These are phyloP conservation scores for Thyatira batis DNA, from an alignment of 2,888 invertebrate genomes.

Conservation along the genomic window DNA sequence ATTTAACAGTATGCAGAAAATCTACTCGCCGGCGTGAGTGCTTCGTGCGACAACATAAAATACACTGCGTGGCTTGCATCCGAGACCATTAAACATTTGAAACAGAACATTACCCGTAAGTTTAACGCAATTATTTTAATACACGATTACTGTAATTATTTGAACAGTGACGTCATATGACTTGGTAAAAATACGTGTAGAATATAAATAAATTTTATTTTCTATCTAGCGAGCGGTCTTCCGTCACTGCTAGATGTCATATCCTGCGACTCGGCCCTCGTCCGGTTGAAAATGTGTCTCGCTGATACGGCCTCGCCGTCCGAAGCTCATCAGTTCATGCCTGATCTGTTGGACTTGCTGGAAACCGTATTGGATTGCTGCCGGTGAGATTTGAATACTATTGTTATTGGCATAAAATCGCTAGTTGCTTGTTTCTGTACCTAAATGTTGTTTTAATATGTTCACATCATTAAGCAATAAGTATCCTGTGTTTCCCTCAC, in stretches of 20 bases:
- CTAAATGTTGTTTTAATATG: too few relatives aligned
- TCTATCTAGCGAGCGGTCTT: conserved; percentile 62
- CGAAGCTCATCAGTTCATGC: conserved; percentile 84
- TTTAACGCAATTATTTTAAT: too few relatives aligned
- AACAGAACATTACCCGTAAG: conserved; percentile 69
- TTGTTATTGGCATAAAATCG: neutral
- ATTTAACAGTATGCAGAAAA: conserved; percentile 84
- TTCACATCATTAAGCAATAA: too few relatives aligned
- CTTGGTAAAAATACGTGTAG: neutral
- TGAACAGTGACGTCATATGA: neutral
- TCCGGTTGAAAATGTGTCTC: conserved; percentile 86
- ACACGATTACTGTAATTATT: neutral
- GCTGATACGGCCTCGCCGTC: conserved; percentile 61
- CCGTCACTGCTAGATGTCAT: conserved; percentile 89
- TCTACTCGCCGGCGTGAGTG: conserved; percentile 87
- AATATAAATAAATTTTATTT: conserved; percentile 5
- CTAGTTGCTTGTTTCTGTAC: too few relatives aligned
- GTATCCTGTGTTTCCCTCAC: too few relatives aligned
- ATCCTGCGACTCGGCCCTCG: conserved; percentile 88
- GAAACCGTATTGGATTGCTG: conserved; percentile 85
- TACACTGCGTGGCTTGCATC: conserved; percentile 77
- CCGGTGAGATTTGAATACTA: conserved; percentile 64
- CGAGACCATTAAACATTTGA: conserved; percentile 73
- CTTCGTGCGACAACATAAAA: conserved; percentile 84
- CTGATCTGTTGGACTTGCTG: conserved; percentile 84